These are phyloP conservation scores for Megalonaias nervosa DNA, from an alignment of 1,140 invertebrate species.

Conservation along the genomic window DNA sequence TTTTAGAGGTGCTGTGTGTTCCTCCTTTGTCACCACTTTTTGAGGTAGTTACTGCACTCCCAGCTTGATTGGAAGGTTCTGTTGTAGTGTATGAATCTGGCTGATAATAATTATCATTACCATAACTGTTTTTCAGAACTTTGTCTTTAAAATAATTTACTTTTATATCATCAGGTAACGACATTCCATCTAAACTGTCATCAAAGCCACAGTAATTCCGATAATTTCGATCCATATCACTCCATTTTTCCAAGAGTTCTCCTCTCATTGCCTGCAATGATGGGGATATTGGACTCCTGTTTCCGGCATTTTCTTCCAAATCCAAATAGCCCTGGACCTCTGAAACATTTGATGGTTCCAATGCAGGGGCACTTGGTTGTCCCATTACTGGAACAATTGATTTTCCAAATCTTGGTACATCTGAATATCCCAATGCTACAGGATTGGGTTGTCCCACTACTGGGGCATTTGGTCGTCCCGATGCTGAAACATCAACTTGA, in stretches of 20 bases:
- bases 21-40: constrained; percentile 22
- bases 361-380: constrained; percentile 25
- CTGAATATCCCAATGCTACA: constrained; percentile 27
- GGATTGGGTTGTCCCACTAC: constrained; percentile 30
- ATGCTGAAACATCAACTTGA: too few relatives aligned
- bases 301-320: not conserved
- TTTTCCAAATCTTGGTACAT: constrained; percentile 30
- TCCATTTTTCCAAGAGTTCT: constrained; percentile 51
- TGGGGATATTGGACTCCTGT: constrained; percentile 6
- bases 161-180: constrained; percentile 43
- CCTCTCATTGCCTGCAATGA: constrained; percentile 31
- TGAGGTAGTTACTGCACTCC: constrained; percentile 10
- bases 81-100: constrained; percentile 36
- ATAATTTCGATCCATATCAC: constrained; percentile 54
- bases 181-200: constrained; percentile 31
- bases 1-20: constrained; percentile 13
- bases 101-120: constrained; percentile 49
- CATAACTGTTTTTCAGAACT: constrained; percentile 47
- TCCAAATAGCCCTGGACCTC: not conserved
- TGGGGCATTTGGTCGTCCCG: not conserved
- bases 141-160: constrained; percentile 53
- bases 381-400: constrained; percentile 28
- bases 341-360: not conserved
- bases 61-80: constrained; percentile 2
- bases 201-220: constrained; percentile 53